A percentile compares a stretch with the other conserved stretches of the same genome.
Evolutionary conservation across 92 coral and sea anemone species (phyloP).

Genomic region (Hydrozoanthus gracilis): DNA sequence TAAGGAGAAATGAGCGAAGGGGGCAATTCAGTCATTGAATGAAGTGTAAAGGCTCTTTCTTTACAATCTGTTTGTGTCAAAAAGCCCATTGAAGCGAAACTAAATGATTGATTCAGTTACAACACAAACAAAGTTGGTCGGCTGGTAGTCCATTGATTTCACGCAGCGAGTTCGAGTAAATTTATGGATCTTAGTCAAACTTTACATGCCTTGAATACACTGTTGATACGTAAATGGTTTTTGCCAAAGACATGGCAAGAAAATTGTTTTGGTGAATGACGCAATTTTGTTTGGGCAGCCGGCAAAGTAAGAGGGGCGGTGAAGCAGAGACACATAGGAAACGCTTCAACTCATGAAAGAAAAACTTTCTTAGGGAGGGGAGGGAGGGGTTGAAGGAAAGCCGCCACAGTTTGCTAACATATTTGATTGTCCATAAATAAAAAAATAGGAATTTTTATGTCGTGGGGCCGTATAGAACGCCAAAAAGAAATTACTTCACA

Average conservation of each 20-base stretch:
- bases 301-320: no score
- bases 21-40: neutral
- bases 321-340: no score
- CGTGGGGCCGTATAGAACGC: no score
- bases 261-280: slow-evolving; percentile 40
- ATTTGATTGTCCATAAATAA: no score
- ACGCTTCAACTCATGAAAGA: no score
- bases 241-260: neutral
- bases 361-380: no score
- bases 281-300: slow-evolving; percentile 19
- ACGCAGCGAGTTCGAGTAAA: neutral
- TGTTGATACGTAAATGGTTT: slow-evolving; percentile 25
- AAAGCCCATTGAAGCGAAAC: slow-evolving; percentile 33
- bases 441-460: no score
- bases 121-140: slow-evolving; percentile 1
- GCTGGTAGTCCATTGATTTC: slow-evolving; percentile 37
- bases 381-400: no score
- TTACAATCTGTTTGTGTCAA: slow-evolving; percentile 14
- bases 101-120: slow-evolving; percentile 30
- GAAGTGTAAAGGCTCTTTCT: neutral
- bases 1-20: neutral
- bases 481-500: no score
- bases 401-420: no score
- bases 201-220: slow-evolving; percentile 44
- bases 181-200: neutral